A percentile compares a stretch with the other conserved stretches of the same genome.
These are phyloP conservation scores for Lanistes nyassanus DNA, from an alignment of 1,140 invertebrate genomes.

Conservation along the genomic window DNA sequence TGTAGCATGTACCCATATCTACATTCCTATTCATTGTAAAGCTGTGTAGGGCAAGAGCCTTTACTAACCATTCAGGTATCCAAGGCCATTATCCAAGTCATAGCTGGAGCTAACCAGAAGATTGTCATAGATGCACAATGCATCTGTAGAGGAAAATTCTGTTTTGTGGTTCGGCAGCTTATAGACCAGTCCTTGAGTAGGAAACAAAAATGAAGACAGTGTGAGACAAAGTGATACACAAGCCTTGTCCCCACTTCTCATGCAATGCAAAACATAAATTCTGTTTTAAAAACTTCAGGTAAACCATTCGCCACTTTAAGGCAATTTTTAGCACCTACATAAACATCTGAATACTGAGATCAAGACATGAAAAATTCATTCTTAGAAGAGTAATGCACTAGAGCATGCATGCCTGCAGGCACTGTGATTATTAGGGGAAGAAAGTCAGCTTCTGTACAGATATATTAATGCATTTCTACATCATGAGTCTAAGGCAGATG, in stretches of 20 bases:
- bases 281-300: no score
- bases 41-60: no score
- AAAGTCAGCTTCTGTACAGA: neutral
- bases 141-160: slow-evolving; percentile 57
- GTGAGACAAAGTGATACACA: neutral
- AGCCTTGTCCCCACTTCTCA: neutral
- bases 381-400: no score
- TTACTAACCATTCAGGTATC: slow-evolving; percentile 56
- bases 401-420: no score
- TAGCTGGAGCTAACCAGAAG: slow-evolving; percentile 52
- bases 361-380: neutral
- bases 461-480: neutral
- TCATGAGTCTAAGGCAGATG: neutral
- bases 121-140: slow-evolving; percentile 41
- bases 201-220: neutral
- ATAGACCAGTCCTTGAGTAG: slow-evolving; percentile 42
- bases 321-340: neutral
- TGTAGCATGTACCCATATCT: no score
- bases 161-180: slow-evolving; percentile 52
- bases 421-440: no score
- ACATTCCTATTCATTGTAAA: no score
- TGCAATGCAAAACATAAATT: no score
- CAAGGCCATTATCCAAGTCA: slow-evolving; percentile 53
- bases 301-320: no score
- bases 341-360: neutral